Conservation (phyloP, 2,113 vertebrate species). For the Tragulus kanchil region DNA sequence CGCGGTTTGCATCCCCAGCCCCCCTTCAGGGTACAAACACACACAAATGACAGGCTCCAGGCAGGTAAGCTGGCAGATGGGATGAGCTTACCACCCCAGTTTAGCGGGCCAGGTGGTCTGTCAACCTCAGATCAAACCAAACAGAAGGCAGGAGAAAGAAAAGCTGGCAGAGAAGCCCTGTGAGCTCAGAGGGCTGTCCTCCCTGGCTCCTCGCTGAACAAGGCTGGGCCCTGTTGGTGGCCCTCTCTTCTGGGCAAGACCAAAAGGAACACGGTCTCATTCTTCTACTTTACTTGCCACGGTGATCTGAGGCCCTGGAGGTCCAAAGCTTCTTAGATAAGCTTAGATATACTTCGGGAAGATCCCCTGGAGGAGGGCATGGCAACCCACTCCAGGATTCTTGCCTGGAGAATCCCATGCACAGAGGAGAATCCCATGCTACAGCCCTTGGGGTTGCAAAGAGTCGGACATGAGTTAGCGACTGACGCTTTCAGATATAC, state of each 20-base stretch:
- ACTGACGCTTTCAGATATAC: not conserved
- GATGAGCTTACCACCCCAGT: not conserved
- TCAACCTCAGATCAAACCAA: not conserved
- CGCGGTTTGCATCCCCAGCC: not conserved
- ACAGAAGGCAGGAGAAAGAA: slow-evolving; percentile 7
- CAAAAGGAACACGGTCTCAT: not conserved
- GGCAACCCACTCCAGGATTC: not conserved
- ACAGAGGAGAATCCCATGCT: not conserved
- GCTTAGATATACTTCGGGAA: not conserved
- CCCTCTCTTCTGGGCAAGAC: not conserved
- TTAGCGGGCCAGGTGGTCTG: slow-evolving; percentile 42
- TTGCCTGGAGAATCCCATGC: not conserved
- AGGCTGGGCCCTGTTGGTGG: not conserved
- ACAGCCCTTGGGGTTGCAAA: not conserved
- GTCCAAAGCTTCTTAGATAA: not conserved
- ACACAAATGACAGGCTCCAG: not conserved
- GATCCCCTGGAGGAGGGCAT: not conserved
- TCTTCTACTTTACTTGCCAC: not conserved
- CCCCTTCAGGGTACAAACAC: not conserved
- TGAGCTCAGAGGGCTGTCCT: not conserved
- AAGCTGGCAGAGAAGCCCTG: not conserved
- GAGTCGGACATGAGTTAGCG: not conserved
- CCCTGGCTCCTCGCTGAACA: not conserved
- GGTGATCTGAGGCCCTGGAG: not conserved
- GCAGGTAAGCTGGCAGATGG: slow-evolving; percentile 3